phyloP scores from a whole-genome alignment of 2,888 invertebrate genomes.

The Euphydryas editha region DNA sequence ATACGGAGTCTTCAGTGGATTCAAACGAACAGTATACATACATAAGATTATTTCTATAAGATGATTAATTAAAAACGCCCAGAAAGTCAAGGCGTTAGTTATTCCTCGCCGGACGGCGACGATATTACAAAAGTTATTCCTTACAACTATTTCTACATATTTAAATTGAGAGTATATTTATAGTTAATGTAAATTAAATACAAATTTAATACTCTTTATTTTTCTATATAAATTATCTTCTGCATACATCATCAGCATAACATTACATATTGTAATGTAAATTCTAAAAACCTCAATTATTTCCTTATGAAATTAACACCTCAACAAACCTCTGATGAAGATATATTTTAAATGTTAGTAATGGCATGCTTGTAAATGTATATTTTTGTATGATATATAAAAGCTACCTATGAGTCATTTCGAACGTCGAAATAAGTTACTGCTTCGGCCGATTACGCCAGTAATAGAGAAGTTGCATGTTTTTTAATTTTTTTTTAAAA shows the following conservation, averaged over 20 bases:
- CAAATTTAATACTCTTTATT: slow-evolving; percentile 60
- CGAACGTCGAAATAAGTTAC: slow-evolving; percentile 37
- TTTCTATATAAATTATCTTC: slow-evolving; percentile 63
- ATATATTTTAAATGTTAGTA: slow-evolving; percentile 42
- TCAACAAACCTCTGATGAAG: slow-evolving; percentile 19
- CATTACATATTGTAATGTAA: slow-evolving; percentile 27
- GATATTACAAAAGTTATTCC: neutral
- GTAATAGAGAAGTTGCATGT: no score
- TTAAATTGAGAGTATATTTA: slow-evolving; percentile 52
- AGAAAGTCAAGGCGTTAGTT: no score
- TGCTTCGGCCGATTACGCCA: slow-evolving; percentile 30
- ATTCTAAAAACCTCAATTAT: slow-evolving; percentile 19
- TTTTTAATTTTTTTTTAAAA: no score
- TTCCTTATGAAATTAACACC: slow-evolving; percentile 19
- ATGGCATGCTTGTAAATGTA: slow-evolving; percentile 45
- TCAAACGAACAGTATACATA: neutral
- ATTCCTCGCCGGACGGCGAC: no score
- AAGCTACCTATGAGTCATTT: neutral
- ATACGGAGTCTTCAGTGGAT: neutral
- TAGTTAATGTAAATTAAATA: slow-evolving; percentile 43
- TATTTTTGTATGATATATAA: slow-evolving; percentile 54
- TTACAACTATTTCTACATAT: slow-evolving; percentile 15
- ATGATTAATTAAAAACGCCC: neutral
- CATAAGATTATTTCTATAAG: neutral
- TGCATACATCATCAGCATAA: no score